Conservation (phyloP, 2,113 vertebrate species). For the Prionailurus viverrinus region DNA sequence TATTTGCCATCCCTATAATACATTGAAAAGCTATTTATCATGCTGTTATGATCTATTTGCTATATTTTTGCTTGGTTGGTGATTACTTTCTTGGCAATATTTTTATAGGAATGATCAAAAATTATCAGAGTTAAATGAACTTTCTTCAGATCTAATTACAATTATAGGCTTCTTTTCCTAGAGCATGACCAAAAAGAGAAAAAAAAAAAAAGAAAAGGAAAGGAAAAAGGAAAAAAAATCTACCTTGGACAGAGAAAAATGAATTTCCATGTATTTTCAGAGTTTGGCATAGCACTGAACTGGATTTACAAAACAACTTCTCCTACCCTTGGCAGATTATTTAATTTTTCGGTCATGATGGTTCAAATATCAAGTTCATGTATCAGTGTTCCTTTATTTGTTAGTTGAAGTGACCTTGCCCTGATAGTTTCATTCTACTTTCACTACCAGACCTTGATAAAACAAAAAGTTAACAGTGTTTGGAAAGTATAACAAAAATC, state of each 20-base stretch:
- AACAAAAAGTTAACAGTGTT: constrained; percentile 52
- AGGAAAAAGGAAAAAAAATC: not conserved
- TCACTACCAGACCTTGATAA: constrained; percentile 11
- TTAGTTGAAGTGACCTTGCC: constrained; percentile 6
- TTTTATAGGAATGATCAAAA: constrained; percentile 40
- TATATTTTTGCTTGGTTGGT: constrained; percentile 23
- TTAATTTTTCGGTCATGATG: constrained; percentile 47
- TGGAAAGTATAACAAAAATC: not conserved
- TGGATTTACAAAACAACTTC: constrained; percentile 50
- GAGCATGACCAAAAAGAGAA: not conserved
- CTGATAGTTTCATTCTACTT: constrained; percentile 12
- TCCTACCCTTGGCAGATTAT: constrained; percentile 30
- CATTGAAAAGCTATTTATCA: not conserved
- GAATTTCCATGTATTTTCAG: constrained; percentile 51
- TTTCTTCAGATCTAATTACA: not conserved
- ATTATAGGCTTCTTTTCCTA: not conserved
- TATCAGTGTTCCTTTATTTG: not conserved
- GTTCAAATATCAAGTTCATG: constrained; percentile 9
- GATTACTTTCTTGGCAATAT: constrained; percentile 53
- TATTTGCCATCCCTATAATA: not conserved
- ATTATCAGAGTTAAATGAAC: constrained; percentile 56
- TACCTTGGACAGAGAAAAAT: not conserved
- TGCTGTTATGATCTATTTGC: not conserved
- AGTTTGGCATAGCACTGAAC: constrained; percentile 5
- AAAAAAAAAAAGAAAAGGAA: not conserved